Percentiles rank a stretch among this genome's conserved stretches.
Evolutionary conservation across 2,113 vertebrate genomes (phyloP).

Genomic region (Litocranius walleri): DNA sequence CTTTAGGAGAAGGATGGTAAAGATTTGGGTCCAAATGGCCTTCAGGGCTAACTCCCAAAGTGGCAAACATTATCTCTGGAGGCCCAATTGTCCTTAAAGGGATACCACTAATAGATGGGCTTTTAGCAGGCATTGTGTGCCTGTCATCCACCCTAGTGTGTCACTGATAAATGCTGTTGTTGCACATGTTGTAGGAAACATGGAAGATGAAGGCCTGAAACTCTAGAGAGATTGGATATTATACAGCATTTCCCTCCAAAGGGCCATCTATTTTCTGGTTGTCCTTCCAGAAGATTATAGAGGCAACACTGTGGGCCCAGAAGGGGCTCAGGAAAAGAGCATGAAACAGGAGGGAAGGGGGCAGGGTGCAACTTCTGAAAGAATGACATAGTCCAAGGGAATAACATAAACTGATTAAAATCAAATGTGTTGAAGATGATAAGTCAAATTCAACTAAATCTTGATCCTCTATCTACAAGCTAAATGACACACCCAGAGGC

Average conservation of each 20-base stretch:
- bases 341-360: not conserved
- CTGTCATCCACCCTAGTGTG: not conserved
- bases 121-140: not conserved
- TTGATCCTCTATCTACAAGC: not conserved
- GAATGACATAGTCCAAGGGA: not conserved
- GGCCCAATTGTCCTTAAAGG: not conserved
- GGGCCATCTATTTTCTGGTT: not conserved
- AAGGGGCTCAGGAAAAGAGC: not conserved
- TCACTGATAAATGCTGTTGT: not conserved
- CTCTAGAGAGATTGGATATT: not conserved
- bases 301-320: not conserved
- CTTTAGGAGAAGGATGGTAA: not conserved
- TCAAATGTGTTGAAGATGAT: not conserved
- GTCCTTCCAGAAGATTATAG: not conserved
- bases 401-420: not conserved
- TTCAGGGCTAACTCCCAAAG: not conserved
- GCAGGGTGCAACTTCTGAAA: not conserved
- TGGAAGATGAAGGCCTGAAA: not conserved
- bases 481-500: not conserved
- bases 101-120: not conserved
- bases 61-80: not conserved
- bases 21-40: not conserved
- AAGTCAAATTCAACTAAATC: not conserved
- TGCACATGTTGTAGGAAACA: not conserved
- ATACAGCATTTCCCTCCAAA: not conserved